Percentiles rank a stretch among this genome's conserved stretches.
Evolutionary conservation across 2,113 vertebrate species (phyloP).

Genomic region (Brevimyrus niger): DNA sequence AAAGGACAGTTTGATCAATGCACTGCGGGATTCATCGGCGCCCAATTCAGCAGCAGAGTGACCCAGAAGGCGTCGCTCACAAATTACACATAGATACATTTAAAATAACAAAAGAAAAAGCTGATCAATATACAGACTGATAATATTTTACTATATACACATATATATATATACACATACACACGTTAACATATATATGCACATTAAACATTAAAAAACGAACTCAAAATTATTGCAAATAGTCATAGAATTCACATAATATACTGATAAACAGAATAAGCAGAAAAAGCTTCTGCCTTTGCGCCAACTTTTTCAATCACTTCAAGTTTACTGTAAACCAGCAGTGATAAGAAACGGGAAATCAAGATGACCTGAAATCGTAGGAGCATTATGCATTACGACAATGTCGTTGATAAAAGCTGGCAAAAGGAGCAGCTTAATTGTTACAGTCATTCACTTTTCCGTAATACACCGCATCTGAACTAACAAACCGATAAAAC

Average conservation of each 20-base stretch:
- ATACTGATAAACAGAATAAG: not conserved
- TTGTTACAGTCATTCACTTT: not conserved
- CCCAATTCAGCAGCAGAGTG: not conserved
- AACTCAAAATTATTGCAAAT: not conserved
- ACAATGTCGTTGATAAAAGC: not conserved
- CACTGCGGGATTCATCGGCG: not conserved
- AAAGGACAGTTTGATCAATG: conserved; percentile 8
- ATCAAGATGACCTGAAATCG: not conserved
- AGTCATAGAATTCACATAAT: not conserved
- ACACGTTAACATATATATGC: too few species aligned
- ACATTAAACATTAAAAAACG: too few species aligned
- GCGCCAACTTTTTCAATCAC: not conserved
- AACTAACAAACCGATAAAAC: too few species aligned
- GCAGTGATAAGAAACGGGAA: not conserved
- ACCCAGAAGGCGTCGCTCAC: not conserved
- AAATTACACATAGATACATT: not conserved
- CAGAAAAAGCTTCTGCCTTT: not conserved
- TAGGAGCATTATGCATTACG: not conserved
- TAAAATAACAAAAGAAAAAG: not conserved
- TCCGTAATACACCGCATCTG: not conserved
- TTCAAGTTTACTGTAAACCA: not conserved
- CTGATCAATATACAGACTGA: not conserved
- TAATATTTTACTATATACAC: not conserved
- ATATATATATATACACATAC: not conserved
- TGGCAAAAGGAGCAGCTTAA: not conserved